Base-by-base conservation (phyloP, 2,113 vertebrate genomes). In the Alosa alosa region DNA sequence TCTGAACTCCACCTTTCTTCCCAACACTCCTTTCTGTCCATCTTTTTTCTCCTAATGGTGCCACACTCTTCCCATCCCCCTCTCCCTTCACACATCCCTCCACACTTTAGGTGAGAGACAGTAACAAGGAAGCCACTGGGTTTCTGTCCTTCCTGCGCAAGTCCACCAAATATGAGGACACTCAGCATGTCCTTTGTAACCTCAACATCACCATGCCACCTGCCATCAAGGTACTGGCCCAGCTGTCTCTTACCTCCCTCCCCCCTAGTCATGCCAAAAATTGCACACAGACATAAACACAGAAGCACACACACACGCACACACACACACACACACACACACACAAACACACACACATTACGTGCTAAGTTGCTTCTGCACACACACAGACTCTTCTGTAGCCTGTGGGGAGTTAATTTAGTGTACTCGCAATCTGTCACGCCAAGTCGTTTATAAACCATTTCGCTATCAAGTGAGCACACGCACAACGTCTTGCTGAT, bases 141-240 rank as follows among this genome's bases (percentile, higher is more conserved):
- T 97, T 97, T 86, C 90, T 99, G 85, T 98, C 97, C 0, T 99
- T 99, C 90, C 92, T 99, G 86, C 95, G 98, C 57, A 99, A 99
- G 87, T 96, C 97, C 13, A 99, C 98, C 94, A 99, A 99, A 86
- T 99, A 99, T 0, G 98, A 99, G 89, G 97, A 98, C 86, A 86
- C 96, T 0, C 98, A 98, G 93, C 98, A 98, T 0, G 96, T 97
- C 6, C 96, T 99, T 86, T 99, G 98, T 91, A 99, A 99, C 93
- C 93, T 99, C 88, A 99, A 98, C 91, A 95, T 99, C 94, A 95
- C 94, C 89, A 97, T 99, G 94, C 98, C 98, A 0, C 97, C 97
- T 55, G 99, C 97, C 90, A 93, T 96, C 89, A 99, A 99, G 97
- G 98, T 99, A 91, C 4, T 36, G 55, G 86, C 15, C 1, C 41